Evolutionary conservation across 2,113 vertebrate species (phyloP).

Genomic region (Poeciliopsis turrubarensis): DNA sequence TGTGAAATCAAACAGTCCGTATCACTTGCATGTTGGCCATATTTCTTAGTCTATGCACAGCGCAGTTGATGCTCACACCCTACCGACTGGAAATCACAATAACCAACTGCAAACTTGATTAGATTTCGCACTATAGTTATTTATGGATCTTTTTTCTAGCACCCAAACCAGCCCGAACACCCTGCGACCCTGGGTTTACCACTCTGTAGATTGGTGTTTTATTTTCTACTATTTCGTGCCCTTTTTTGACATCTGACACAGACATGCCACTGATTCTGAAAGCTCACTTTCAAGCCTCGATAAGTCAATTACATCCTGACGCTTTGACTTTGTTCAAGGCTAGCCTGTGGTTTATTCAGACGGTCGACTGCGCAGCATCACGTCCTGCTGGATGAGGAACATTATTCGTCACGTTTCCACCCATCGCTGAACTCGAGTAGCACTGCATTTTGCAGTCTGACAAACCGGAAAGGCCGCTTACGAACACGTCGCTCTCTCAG

Average conservation of each 20-base stretch:
- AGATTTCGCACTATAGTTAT: background rate
- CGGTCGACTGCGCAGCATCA: background rate
- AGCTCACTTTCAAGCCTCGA: background rate
- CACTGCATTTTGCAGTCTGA: constrained; percentile 13
- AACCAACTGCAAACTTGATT: background rate
- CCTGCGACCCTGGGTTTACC: background rate
- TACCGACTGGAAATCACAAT: background rate
- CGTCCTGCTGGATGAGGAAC: constrained; percentile 25
- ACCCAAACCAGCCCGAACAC: background rate
- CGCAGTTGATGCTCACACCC: background rate
- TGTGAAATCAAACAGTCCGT: background rate
- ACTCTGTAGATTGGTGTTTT: background rate
- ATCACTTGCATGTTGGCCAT: background rate
- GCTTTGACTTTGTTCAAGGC: background rate
- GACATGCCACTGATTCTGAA: background rate
- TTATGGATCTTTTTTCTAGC: background rate
- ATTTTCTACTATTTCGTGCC: background rate
- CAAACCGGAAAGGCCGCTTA: constrained; percentile 24
- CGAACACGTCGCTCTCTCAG: constrained; percentile 5
- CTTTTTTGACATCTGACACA: background rate
- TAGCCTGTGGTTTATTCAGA: constrained; percentile 8
- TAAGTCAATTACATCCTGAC: background rate
- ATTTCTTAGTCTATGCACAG: background rate
- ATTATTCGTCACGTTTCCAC: constrained; percentile 43
- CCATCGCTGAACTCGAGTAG: constrained; percentile 15